Base-by-base conservation (phyloP, 2,888 invertebrate genomes). In the Chorisops tibialis region DNA sequence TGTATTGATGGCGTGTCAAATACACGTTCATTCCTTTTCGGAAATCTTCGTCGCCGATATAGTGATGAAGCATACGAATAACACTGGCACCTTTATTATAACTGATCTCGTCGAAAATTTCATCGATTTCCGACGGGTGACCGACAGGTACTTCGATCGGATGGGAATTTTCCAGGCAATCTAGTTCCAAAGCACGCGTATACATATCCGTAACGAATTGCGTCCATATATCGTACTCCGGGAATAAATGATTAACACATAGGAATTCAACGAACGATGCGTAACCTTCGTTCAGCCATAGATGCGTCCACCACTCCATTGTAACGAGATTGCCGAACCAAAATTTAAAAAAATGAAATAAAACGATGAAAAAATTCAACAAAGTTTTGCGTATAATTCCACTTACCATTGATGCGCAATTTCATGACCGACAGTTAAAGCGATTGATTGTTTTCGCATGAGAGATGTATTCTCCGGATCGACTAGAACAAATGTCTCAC, bases 251-350 rank as follows among this genome's bases (percentile, higher is more conserved):
- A 73, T 93, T 90, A 1, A 96, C 93, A 80, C 96, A 96, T 4
- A 96, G 82, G 73, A 92, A 96, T 77, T 97, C 96, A 48, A 96
- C 93, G 82, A 96, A 98, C 0, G 93, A 91, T 0, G 97, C 97
- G 79, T 94, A 95, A 2, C 95, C 96, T 76, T 97, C 96, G 78
- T 97, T 97, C 38, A 97, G 80, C 96, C 96, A 97, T 35, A 93
- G 80, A 79, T 96, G 92, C 2, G 94, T 95, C 96, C 96, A 96
- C 95, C 95, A 96, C 77, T 95, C 93, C 96, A 97, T 96, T 21
- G 97, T 97, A 1, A 96, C 96, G 47, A 97, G 83, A 76, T 97
- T 96, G 7, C 97, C 98, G 79, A 98, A 98, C 97, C 98, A 98
- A n/a, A n/a, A n/a, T n/a, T n/a, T n/a, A n/a, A n/a, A n/a, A n/a